These are phyloP conservation scores for Coleophora flavipennella DNA, from an alignment of 2,888 invertebrate species.

Conservation along the genomic window DNA sequence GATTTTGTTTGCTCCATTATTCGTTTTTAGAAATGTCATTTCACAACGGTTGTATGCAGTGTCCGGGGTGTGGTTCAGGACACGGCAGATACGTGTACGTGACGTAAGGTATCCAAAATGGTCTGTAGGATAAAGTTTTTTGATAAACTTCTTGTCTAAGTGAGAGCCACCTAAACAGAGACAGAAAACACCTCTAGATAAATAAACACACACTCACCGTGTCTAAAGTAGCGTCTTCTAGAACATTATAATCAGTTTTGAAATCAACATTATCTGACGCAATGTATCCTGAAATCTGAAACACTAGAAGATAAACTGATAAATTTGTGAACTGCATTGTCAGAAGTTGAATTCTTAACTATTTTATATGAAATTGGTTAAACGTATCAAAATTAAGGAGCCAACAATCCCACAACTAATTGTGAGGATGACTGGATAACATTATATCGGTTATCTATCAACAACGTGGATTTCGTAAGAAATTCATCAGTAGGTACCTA, in stretches of 20 bases:
- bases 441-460: neutral
- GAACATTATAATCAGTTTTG: conserved; percentile 28
- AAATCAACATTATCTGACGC: neutral
- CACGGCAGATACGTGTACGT: no score
- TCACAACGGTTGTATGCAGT: no score
- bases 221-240: conserved; percentile 52
- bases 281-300: neutral
- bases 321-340: neutral
- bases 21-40: no score
- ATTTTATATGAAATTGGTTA: neutral
- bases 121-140: no score
- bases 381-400: neutral
- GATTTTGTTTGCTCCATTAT: no score
- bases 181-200: no score
- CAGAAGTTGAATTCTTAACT: no score
- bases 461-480: neutral
- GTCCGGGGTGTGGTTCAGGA: no score
- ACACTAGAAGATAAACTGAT: no score
- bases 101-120: no score
- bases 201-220: conserved; percentile 36
- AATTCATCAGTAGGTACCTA: neutral
- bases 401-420: neutral
- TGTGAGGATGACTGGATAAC: neutral
- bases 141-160: no score
- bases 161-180: no score